Percentiles rank a stretch among this genome's conserved stretches.
Evolutionary conservation across 2,888 invertebrate species (phyloP).

Genomic region (Hetaerina titia): DNA sequence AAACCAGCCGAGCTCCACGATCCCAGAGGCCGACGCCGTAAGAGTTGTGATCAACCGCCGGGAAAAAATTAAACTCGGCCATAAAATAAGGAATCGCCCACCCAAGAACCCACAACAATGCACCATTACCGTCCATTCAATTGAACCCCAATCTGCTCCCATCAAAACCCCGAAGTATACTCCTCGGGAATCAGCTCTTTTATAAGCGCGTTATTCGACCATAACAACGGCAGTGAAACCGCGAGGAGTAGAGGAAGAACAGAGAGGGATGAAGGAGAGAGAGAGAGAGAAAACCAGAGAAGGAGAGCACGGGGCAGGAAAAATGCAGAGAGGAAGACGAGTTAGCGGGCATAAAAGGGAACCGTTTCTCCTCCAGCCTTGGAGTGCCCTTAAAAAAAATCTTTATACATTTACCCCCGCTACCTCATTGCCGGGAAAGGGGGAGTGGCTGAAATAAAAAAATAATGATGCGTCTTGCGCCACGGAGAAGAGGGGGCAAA

Average conservation of each 20-base stretch:
- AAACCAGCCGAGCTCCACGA: background rate
- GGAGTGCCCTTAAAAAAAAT: conserved; percentile 56
- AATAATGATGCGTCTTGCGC: background rate
- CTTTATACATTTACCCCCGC: conserved; percentile 39
- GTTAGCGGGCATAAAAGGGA: conserved; percentile 8
- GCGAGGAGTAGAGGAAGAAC: background rate
- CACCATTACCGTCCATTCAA: background rate
- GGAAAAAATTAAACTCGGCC: conserved; percentile 34
- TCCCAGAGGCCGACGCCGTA: background rate
- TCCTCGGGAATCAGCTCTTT: conserved; percentile 9
- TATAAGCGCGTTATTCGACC: conserved; percentile 22
- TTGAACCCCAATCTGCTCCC: conserved; percentile 26
- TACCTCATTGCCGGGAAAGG: conserved; percentile 18
- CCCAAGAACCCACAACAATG: background rate
- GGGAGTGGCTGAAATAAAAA: background rate
- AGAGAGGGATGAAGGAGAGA: background rate
- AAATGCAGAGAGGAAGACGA: background rate
- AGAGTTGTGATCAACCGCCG: background rate
- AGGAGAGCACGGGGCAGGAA: background rate
- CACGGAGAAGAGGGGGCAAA: background rate
- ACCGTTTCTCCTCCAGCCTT: background rate
- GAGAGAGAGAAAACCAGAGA: background rate
- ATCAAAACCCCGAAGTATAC: conserved; percentile 34
- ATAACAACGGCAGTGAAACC: conserved; percentile 16
- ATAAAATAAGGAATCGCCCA: conserved; percentile 31